phyloP scores from a whole-genome alignment of 2,113 vertebrate genomes.

The Turdus rufiventris region DNA sequence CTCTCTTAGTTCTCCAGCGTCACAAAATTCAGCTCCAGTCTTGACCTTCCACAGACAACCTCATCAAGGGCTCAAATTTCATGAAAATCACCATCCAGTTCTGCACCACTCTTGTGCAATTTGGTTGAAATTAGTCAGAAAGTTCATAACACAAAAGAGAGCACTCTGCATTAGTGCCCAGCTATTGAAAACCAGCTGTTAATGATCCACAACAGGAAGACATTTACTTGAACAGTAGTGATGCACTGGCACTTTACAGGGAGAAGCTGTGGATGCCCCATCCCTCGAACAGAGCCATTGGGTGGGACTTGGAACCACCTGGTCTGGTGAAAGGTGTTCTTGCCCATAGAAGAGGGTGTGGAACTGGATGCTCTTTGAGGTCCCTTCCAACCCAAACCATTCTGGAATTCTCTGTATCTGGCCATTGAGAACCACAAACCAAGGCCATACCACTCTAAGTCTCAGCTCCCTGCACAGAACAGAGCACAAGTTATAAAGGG shows the following conservation, averaged over 20 bases:
- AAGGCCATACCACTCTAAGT: neutral
- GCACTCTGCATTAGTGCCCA: fast-evolving
- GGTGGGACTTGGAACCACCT: neutral
- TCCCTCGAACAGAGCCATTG: neutral
- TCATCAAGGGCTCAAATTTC: too few relatives aligned
- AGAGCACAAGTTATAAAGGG: neutral
- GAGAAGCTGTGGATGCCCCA: neutral
- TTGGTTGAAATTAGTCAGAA: neutral
- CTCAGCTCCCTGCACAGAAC: neutral
- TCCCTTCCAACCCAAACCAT: neutral
- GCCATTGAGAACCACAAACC: neutral
- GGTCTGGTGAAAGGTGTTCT: neutral
- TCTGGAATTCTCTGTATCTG: neutral
- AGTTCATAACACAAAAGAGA: neutral
- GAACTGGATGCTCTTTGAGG: neutral
- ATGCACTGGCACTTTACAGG: neutral
- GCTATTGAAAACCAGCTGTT: neutral
- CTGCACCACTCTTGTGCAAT: neutral
- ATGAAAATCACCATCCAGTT: fast-evolving
- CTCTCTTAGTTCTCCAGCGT: neutral
- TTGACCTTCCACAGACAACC: neutral
- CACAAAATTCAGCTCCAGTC: neutral
- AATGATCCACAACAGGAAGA: neutral
- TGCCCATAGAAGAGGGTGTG: neutral
- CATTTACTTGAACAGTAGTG: neutral